phyloP scores from a whole-genome alignment of 2,797 vertebrate genomes.

The Eremophila alpestris region DNA sequence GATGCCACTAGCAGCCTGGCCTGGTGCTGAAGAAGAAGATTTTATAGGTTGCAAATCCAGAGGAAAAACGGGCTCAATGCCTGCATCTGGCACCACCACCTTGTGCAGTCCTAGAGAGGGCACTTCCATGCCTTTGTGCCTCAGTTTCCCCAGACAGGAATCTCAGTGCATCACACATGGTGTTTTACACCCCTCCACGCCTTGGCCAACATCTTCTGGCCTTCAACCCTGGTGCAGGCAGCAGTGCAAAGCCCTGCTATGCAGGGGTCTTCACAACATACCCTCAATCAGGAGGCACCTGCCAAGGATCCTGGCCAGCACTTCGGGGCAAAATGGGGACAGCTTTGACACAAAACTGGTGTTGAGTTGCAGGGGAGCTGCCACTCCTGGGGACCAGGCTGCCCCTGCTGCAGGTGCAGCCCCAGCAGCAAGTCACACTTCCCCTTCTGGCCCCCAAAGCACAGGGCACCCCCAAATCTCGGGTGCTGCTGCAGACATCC shows the following conservation, averaged over 20 bases:
- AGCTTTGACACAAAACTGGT: not conserved
- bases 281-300: not conserved
- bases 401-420: not conserved
- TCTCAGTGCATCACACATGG: accelerated
- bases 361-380: not conserved
- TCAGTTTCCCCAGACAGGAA: not conserved
- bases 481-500: not conserved
- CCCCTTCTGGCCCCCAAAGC: not conserved
- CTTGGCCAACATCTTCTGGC: not conserved
- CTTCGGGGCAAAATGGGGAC: accelerated
- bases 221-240: not conserved
- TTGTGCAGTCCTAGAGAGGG: not conserved
- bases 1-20: not conserved
- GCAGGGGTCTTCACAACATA: not conserved
- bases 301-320: not conserved
- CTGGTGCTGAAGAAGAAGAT: not conserved
- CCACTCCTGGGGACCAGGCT: not conserved
- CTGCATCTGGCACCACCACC: not conserved
- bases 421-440: not conserved
- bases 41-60: not conserved
- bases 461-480: not conserved
- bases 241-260: not conserved
- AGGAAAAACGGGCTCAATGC: accelerated
- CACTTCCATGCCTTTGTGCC: not conserved
- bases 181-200: not conserved